Conservation (phyloP, 2,888 invertebrate species). For the Torymus texanus region DNA sequence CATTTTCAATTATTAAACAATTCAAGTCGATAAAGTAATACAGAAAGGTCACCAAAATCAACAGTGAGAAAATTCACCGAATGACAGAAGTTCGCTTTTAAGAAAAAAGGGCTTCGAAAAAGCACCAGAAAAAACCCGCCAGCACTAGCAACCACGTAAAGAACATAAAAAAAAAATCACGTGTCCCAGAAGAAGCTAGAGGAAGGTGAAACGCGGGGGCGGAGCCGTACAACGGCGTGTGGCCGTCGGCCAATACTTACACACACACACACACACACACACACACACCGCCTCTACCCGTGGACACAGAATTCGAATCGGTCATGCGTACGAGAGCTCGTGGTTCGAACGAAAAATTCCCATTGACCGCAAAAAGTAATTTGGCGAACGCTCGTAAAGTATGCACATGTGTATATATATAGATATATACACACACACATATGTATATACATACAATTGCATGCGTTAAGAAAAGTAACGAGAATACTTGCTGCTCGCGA, state of each 20-base stretch:
- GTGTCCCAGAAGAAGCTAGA: not conserved
- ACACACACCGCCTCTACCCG: not conserved
- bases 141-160: not conserved
- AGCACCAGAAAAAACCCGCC: not conserved
- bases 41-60: too few species aligned
- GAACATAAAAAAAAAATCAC: not conserved
- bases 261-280: slow-evolving; percentile 32
- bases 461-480: too few species aligned
- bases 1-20: too few species aligned
- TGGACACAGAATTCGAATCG: slow-evolving; percentile 31
- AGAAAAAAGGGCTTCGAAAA: not conserved
- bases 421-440: not conserved
- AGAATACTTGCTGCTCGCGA: too few species aligned
- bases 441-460: too few species aligned
- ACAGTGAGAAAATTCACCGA: too few species aligned
- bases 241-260: slow-evolving; percentile 57
- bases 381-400: slow-evolving; percentile 28
- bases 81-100: too few species aligned
- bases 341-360: slow-evolving; percentile 30
- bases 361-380: slow-evolving; percentile 46
- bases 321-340: slow-evolving; percentile 12
- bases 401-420: not conserved
- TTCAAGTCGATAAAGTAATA: too few species aligned
- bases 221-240: not conserved
- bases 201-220: not conserved